These are phyloP conservation scores for Eupsilia transversa DNA, from an alignment of 2,888 invertebrate genomes.

Conservation along the genomic window DNA sequence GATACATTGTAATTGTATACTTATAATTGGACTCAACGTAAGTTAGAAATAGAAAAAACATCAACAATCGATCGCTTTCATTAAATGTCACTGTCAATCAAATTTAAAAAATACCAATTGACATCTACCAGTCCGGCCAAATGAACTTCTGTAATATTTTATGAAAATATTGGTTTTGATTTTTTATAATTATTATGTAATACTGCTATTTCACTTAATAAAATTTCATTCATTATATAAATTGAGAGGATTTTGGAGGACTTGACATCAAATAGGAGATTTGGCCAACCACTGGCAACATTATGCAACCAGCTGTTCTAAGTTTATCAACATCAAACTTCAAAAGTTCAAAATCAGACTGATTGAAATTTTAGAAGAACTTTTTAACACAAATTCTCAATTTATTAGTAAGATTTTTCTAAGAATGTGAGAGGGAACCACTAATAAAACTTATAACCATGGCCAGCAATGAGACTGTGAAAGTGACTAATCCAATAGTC, in stretches of 20 bases:
- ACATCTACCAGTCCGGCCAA: neutral
- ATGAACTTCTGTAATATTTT: neutral
- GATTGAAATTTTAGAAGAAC: neutral
- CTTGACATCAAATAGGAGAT: neutral
- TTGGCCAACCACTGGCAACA: slow-evolving; percentile 1
- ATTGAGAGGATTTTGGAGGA: neutral
- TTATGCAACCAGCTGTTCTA: slow-evolving; percentile 42
- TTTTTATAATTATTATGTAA: too few relatives aligned
- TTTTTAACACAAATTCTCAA: neutral
- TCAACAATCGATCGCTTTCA: slow-evolving; percentile 60
- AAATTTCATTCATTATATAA: neutral
- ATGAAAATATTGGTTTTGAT: neutral
- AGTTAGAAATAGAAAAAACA: slow-evolving; percentile 43
- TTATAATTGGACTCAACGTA: neutral
- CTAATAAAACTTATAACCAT: slow-evolving; percentile 32
- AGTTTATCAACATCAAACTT: slow-evolving; percentile 4
- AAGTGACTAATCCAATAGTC: slow-evolving; percentile 77
- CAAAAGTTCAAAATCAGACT: neutral
- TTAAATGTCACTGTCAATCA: slow-evolving; percentile 48
- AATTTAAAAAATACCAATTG: slow-evolving; percentile 13
- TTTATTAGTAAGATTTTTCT: neutral
- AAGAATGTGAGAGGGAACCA: slow-evolving; percentile 4
- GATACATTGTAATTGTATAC: slow-evolving; percentile 31
- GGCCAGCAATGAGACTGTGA: slow-evolving; percentile 47
- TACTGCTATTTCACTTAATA: too few relatives aligned